Base-by-base conservation (phyloP, 2,797 vertebrate species). In the Brachyalestes nurse region DNA sequence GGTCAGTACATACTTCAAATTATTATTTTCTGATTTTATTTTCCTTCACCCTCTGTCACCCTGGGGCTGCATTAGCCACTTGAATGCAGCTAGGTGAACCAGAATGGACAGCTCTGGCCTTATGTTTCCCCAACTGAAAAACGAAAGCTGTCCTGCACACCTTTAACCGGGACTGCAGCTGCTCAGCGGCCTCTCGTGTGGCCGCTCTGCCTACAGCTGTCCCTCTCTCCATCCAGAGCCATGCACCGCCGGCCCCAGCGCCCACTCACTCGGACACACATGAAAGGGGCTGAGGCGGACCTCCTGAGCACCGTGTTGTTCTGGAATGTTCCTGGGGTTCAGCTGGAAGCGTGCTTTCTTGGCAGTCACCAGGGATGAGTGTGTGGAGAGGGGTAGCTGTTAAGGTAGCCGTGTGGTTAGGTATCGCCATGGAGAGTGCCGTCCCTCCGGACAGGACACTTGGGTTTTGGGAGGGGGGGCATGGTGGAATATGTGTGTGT, bases 11-110 rank as follows among this genome's bases (percentile, higher is more conserved):
- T 8, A 45, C 38, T 55, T 60, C 28, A 28, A 67, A 14, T 28
- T 60, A 19, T 62, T 21, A 45, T 67, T 12, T 64, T 21, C 25
- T 12, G 3, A 67, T 47, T 49, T 51, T 64, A 85, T 81, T 80
- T 34, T 67, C 82, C 87, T 72, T 87, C 88, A 87, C 90, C 88
- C 90, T 91, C 86, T 89, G 85, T 86, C 87, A 88, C 84, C 88
- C 86, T 61, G 72, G 84, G 88, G 88, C 89, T 85, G 75, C 70
- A 90, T 93, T 92, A 92, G 78, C 88, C 93, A 92, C 90, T 90
- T 90, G 90, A 90, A 87, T 90, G 90, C 86, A 78, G 88, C 86
- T 84, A 92, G 89, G 89, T 93, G 94, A 94, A 92, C 92, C 93
- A 92, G 92, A 94, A 94, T 51, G 78, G 89, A 76, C 77, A 77